These are phyloP conservation scores for Pseudochromis fuscus DNA, from an alignment of 2,797 vertebrate genomes.

Conservation along the genomic window DNA sequence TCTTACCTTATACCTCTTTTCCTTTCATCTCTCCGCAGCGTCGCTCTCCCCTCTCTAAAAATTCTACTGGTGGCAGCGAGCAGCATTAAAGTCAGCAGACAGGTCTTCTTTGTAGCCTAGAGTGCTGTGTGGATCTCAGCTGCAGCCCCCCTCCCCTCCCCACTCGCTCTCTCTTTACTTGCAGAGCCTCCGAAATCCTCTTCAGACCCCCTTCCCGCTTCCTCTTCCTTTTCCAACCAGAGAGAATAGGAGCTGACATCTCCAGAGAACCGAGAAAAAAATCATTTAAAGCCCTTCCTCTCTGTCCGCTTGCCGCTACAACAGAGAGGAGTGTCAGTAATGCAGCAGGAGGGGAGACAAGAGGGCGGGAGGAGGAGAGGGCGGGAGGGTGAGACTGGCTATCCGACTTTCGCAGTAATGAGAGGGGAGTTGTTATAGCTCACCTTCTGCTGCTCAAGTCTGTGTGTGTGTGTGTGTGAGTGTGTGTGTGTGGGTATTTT, in stretches of 20 bases:
- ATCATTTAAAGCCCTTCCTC: conserved; percentile 73
- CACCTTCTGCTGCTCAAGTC: conserved; percentile 62
- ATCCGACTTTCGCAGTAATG: conserved; percentile 62
- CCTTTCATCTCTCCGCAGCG: conserved; percentile 62
- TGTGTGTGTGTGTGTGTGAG: conserved; percentile 15
- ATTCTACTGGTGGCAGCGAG: conserved; percentile 61
- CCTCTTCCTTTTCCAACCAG: conserved; percentile 49
- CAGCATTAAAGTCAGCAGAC: conserved; percentile 72
- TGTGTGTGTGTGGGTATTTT: conserved; percentile 30
- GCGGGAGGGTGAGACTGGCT: conserved; percentile 37
- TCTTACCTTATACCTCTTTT: conserved; percentile 34
- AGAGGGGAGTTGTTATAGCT: conserved; percentile 70
- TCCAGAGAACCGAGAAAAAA: conserved; percentile 72
- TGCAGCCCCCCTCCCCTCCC: conserved; percentile 18
- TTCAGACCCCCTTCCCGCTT: conserved; percentile 54
- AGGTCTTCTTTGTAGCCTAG: conserved; percentile 75
- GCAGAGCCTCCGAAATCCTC: conserved; percentile 65
- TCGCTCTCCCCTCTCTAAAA: conserved; percentile 40
- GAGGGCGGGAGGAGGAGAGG: background rate
- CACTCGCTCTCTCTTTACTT: background rate
- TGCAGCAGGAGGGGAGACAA: conserved; percentile 53
- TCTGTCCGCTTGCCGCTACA: conserved; percentile 62
- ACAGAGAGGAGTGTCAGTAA: conserved; percentile 72
- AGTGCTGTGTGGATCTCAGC: conserved; percentile 67
- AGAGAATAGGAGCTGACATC: conserved; percentile 77